Base-by-base conservation (phyloP, 1,140 invertebrate species). In the Pogonomyrmex californicus region DNA sequence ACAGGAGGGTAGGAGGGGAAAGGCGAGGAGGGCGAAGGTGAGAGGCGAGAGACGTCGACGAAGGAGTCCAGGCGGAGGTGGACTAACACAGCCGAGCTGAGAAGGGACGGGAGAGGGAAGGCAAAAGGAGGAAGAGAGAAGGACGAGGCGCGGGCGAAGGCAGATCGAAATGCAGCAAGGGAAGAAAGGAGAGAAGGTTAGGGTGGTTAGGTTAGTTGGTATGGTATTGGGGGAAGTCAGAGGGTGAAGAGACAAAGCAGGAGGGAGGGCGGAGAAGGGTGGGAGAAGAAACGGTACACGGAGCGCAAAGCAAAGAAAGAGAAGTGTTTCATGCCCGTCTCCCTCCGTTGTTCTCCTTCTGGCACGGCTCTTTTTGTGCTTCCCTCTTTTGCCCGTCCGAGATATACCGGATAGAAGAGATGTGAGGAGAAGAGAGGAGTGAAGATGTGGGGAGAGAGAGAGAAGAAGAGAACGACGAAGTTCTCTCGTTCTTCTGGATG, bases 151-250 rank as follows among this genome's bases (percentile, higher is more conserved):
- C 54, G 83, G 51, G 70, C 47, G 30, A 85, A 83, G 86, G 77
- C 76, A 91, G 87, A 88, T 89, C 85, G 89, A 91, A 91, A 87
- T 14, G 70, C 58, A 83, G 70, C 77, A 88, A 87, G 86, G 91
- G 73, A 87, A 87, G 86, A 87, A 78, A 85, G 66, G 86, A 87
- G 85, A 85, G 66, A 83, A 87, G 85, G 88, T 70, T 77, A 90
- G 91, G 91, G 88, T 89, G 88, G 87, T 63, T 70, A 90, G 90
- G 77, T 66, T 81, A 70, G 77, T 82, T 83, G 83, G 85, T 23
- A 86, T 88, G 70, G 81, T 75, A 89, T 51, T 30, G 70, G 77
- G 83, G 86, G 85, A 85, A 91, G 87, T 54, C 63, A 88, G 83
- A 92, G 87, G 85, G 81, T 79, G 87, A 86, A 83, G 89, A 86